Evolutionary conservation across 2,797 vertebrate species (phyloP).

Genomic region (Catharus ustulatus): DNA sequence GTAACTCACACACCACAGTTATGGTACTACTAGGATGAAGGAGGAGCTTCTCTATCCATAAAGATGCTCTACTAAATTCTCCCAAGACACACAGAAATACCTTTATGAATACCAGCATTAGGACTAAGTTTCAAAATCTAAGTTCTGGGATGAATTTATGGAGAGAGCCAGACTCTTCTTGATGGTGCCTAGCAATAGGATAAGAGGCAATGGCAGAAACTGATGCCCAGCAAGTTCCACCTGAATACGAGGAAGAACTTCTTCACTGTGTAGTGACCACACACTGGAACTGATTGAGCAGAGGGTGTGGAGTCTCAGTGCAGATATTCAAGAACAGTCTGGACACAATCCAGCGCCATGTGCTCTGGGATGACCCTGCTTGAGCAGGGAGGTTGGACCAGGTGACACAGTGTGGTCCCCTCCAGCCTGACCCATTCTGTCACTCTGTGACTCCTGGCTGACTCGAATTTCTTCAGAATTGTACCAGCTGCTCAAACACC

Average conservation of each 20-base stretch:
- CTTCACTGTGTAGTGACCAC: fast-evolving
- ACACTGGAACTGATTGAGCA: fast-evolving
- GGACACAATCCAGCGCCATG: neutral
- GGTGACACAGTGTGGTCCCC: neutral
- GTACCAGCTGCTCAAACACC: neutral
- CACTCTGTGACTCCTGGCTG: neutral
- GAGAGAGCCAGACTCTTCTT: neutral
- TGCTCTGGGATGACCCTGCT: neutral
- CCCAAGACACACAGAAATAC: neutral
- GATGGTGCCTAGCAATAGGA: neutral
- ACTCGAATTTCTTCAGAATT: neutral
- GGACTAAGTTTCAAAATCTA: fast-evolving
- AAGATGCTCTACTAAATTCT: too few species aligned
- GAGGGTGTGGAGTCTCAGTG: neutral
- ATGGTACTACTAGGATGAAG: fast-evolving
- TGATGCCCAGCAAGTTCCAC: neutral
- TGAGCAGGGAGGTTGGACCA: neutral
- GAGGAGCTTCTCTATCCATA: fast-evolving
- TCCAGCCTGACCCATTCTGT: neutral
- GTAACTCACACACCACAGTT: neutral
- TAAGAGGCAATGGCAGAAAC: neutral
- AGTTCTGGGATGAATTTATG: neutral
- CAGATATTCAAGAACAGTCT: neutral
- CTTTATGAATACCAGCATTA: fast-evolving
- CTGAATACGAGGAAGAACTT: neutral